phyloP scores from a whole-genome alignment of 1,140 invertebrate species.

The Diachasmimorpha longicaudata region DNA sequence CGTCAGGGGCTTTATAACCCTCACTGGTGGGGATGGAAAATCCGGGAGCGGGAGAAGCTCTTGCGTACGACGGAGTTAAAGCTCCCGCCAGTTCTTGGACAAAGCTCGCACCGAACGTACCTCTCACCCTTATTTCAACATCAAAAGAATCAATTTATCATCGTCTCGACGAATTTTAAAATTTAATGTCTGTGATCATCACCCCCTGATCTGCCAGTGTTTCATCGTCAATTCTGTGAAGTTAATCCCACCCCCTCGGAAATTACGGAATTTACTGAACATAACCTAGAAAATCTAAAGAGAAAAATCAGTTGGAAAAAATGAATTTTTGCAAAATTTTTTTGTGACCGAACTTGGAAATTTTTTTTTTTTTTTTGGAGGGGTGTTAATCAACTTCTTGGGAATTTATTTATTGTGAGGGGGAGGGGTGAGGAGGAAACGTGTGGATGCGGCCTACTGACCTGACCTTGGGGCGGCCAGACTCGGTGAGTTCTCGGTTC shows the following conservation, averaged over 20 bases:
- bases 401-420: background rate
- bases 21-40: background rate
- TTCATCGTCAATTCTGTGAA: too few relatives aligned
- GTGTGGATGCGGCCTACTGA: constrained; percentile 46
- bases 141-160: background rate
- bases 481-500: constrained; percentile 40
- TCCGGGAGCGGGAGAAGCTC: constrained; percentile 19
- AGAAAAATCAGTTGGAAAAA: too few relatives aligned
- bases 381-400: background rate
- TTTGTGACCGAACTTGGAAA: too few relatives aligned
- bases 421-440: constrained; percentile 18
- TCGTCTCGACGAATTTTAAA: background rate
- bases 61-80: background rate
- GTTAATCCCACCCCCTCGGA: too few relatives aligned
- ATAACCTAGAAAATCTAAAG: too few relatives aligned
- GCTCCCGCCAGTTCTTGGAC: constrained; percentile 47
- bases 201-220: background rate
- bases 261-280: too few relatives aligned
- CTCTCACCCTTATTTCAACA: constrained; percentile 7
- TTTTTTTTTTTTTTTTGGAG: too few relatives aligned
- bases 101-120: constrained; percentile 40
- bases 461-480: constrained; percentile 52
- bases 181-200: background rate
- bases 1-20: constrained; percentile 20
- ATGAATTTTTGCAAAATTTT: too few relatives aligned